These are phyloP conservation scores for Sebastes umbrosus DNA, from an alignment of 2,797 vertebrate species.

Conservation along the genomic window DNA sequence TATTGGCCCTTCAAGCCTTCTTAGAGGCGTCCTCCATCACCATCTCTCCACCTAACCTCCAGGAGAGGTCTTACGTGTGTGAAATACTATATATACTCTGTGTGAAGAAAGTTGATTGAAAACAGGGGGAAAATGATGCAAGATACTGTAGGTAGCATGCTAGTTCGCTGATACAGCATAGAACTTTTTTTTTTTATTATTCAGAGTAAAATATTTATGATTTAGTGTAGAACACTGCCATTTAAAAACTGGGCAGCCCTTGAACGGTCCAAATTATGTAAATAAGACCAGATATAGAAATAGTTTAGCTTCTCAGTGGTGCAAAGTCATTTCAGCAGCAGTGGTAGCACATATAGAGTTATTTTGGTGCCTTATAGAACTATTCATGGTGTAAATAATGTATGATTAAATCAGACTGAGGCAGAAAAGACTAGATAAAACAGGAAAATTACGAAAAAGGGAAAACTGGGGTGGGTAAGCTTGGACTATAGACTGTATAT, in stretches of 20 bases:
- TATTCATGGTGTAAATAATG: not conserved
- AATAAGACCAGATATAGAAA: not conserved
- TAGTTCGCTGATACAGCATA: not conserved
- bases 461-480: not conserved
- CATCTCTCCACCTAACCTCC: slow-evolving; percentile 6
- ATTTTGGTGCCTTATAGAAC: not conserved
- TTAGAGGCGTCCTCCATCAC: slow-evolving; percentile 26
- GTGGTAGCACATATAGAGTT: not conserved
- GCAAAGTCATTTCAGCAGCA: not conserved
- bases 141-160: not conserved
- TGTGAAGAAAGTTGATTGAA: not conserved
- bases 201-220: not conserved
- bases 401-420: not conserved
- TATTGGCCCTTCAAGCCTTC: slow-evolving; percentile 28
- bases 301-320: not conserved
- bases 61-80: slow-evolving; percentile 6
- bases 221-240: not conserved
- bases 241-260: not conserved
- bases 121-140: not conserved
- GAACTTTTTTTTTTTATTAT: not conserved
- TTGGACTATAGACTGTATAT: too few relatives aligned
- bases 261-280: not conserved
- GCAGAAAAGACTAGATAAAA: not conserved
- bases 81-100: slow-evolving; percentile 1
- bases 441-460: not conserved